phyloP scores from a whole-genome alignment of 1,140 invertebrate species.

The Liolophura sinensis region DNA sequence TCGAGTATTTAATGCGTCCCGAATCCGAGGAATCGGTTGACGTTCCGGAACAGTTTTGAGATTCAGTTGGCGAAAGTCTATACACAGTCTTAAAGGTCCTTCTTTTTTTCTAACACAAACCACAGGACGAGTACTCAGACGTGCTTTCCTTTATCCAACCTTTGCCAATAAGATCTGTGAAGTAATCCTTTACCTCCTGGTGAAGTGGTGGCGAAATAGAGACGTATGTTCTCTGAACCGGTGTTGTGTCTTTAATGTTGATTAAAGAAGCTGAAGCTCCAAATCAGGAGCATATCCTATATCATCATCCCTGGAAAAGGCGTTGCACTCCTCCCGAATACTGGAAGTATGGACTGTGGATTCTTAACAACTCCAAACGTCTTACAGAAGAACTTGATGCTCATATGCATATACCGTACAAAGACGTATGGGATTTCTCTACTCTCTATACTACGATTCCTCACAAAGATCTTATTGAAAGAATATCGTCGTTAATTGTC shows the following conservation, averaged over 20 bases:
- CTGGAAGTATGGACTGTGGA: too few relatives aligned
- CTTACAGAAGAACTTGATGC: too few relatives aligned
- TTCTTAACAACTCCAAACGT: too few relatives aligned
- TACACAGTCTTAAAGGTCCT: slow-evolving; percentile 15
- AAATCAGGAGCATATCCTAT: slow-evolving; percentile 14
- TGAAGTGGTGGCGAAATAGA: slow-evolving; percentile 15
- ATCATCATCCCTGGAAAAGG: slow-evolving; percentile 20
- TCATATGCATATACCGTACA: too few relatives aligned
- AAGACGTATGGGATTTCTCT: too few relatives aligned
- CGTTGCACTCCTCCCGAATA: slow-evolving; percentile 10
- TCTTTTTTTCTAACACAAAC: slow-evolving; percentile 27
- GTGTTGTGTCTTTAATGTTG: slow-evolving; percentile 11
- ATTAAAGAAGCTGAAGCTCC: slow-evolving; percentile 18
- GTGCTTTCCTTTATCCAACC: slow-evolving; percentile 9
- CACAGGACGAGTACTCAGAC: slow-evolving; percentile 13
- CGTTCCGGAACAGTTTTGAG: too few relatives aligned
- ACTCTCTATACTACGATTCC: too few relatives aligned
- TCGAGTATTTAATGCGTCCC: slow-evolving; percentile 17
- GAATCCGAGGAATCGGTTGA: slow-evolving; percentile 20
- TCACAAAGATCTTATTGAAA: too few relatives aligned
- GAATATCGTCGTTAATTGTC: too few relatives aligned
- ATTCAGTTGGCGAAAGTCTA: slow-evolving; percentile 21
- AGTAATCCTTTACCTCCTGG: slow-evolving; percentile 22
- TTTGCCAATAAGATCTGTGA: slow-evolving; percentile 11
- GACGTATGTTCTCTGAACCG: slow-evolving; percentile 11